A percentile compares a stretch with the other conserved stretches of the same genome.
These are phyloP conservation scores for Mus caroli DNA, from an alignment of 2,797 vertebrate genomes.

Conservation along the genomic window DNA sequence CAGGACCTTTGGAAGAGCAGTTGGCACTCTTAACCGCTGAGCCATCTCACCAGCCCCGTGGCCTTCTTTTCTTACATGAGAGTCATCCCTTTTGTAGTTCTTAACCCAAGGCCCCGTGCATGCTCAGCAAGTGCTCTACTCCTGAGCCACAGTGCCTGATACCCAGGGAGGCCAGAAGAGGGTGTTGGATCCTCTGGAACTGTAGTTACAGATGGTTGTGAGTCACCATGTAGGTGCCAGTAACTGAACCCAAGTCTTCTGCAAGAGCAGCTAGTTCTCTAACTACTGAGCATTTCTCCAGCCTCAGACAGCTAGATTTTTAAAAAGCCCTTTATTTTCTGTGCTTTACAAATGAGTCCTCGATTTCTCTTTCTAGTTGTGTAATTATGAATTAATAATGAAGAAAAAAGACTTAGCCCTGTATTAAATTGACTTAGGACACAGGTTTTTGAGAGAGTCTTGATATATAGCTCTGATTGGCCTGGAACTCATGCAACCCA, in stretches of 20 bases:
- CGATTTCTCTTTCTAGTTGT: background rate
- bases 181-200: background rate
- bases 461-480: background rate
- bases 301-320: background rate
- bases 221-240: background rate
- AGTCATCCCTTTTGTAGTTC: background rate
- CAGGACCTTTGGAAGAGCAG: too few species aligned
- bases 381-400: background rate
- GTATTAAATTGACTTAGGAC: conserved; percentile 13
- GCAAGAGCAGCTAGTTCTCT: background rate
- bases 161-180: background rate
- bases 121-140: background rate
- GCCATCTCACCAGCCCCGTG: background rate
- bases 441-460: background rate
- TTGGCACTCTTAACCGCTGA: too few species aligned
- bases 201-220: background rate
- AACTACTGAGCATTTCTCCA: background rate
- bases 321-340: background rate
- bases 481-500: background rate
- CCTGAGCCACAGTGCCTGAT: background rate
- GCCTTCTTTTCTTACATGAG: background rate
- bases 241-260: background rate
- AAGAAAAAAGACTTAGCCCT: background rate
- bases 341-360: background rate
- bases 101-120: background rate